A percentile compares a stretch with the other conserved stretches of the same genome.
phyloP scores from a whole-genome alignment of 2,113 vertebrate species.

The Varanus komodoensis region DNA sequence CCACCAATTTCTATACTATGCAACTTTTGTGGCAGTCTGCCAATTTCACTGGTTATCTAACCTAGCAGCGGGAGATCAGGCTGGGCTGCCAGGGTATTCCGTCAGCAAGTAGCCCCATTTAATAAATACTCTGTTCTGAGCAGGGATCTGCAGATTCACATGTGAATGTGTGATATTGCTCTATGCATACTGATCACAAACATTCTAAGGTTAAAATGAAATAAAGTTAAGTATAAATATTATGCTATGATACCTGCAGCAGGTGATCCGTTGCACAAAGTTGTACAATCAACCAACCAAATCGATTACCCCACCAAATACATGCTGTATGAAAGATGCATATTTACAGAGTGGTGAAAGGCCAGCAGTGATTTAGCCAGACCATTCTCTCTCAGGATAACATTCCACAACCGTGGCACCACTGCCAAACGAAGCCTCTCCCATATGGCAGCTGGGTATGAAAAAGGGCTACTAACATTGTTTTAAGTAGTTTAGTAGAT shows the following conservation, averaged over 20 bases:
- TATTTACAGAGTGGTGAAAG: too few relatives aligned
- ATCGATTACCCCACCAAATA: too few relatives aligned
- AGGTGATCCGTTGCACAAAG: background rate
- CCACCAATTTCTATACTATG: slow-evolving; percentile 16
- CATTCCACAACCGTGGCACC: too few relatives aligned
- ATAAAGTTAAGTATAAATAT: background rate
- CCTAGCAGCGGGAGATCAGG: background rate
- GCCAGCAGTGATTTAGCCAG: too few relatives aligned
- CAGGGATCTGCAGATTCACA: background rate
- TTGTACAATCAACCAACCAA: background rate
- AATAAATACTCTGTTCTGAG: background rate
- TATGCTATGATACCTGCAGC: background rate
- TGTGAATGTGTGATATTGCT: background rate
- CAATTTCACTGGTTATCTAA: slow-evolving; percentile 13
- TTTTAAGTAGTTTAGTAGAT: too few relatives aligned
- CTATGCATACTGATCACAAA: background rate
- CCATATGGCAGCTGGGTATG: too few relatives aligned
- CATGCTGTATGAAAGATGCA: background rate
- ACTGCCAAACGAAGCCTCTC: too few relatives aligned
- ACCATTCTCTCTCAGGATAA: too few relatives aligned
- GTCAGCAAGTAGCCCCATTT: background rate
- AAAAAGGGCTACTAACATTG: too few relatives aligned
- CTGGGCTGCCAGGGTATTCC: background rate
- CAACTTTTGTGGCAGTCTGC: slow-evolving; percentile 2
- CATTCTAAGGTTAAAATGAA: background rate